These are phyloP conservation scores for Parthenolecanium corni DNA, from an alignment of 2,888 invertebrate species.

Conservation along the genomic window DNA sequence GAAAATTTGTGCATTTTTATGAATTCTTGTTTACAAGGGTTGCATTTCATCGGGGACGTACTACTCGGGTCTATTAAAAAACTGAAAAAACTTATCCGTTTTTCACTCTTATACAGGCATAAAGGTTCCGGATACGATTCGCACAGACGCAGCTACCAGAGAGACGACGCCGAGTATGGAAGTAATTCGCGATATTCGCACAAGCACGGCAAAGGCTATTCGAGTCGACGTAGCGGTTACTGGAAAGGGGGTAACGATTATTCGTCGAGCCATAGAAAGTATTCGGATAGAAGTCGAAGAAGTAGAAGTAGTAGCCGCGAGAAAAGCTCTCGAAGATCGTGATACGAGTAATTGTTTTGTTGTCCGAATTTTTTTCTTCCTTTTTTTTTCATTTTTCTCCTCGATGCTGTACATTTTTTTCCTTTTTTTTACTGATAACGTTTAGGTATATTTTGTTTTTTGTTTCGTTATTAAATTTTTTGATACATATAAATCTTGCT, in stretches of 20 bases:
- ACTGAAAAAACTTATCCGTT: no score
- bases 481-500: not conserved
- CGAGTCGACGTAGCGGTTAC: constrained; percentile 4
- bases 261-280: constrained; percentile 1
- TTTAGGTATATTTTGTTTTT: not conserved
- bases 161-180: constrained; percentile 3
- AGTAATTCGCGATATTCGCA: not conserved
- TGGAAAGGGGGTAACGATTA: constrained; percentile 15
- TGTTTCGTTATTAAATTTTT: not conserved
- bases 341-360: not conserved
- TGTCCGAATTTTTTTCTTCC: not conserved
- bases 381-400: not conserved
- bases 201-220: not conserved
- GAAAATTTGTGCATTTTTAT: no score
- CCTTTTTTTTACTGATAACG: not conserved
- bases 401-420: not conserved
- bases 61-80: no score
- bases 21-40: no score
- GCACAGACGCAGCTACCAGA: constrained; percentile 2
- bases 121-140: constrained; percentile 17
- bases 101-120: not conserved
- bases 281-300: constrained; percentile 1
- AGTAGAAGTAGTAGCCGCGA: not conserved
- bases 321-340: not conserved
- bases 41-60: no score